Conservation (phyloP, 2,888 invertebrate genomes). For the Apodemia duryi region DNA sequence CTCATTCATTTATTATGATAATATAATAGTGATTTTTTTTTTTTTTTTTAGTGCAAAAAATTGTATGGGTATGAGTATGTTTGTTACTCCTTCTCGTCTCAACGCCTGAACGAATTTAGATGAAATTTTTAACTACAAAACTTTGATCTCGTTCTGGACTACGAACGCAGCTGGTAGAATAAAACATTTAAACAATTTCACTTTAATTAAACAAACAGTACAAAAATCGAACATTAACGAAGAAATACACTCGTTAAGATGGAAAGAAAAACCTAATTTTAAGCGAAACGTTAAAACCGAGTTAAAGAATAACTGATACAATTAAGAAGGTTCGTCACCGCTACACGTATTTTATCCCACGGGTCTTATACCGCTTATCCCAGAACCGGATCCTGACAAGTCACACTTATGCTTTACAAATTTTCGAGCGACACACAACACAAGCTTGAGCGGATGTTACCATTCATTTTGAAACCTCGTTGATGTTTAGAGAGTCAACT, state of each 20-base stretch:
- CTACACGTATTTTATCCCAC: conserved; percentile 30
- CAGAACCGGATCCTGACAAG: conserved; percentile 31
- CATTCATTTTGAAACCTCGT: background rate
- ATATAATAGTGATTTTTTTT: no score
- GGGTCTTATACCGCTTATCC: conserved; percentile 23
- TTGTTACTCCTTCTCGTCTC: no score
- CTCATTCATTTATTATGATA: no score
- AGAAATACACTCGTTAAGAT: background rate
- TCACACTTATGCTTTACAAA: conserved; percentile 31
- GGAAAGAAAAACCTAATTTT: conserved; percentile 8
- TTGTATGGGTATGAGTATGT: no score
- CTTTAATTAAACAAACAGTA: background rate
- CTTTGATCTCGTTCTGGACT: no score
- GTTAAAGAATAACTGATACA: conserved; percentile 25
- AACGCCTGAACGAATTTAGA: no score
- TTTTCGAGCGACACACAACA: conserved; percentile 17
- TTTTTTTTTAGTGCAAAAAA: no score
- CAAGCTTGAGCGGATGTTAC: conserved; percentile 17
- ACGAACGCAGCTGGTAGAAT: no score
- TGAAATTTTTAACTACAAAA: no score
- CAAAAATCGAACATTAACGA: background rate
- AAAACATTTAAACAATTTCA: background rate
- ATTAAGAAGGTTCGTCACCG: conserved; percentile 25
- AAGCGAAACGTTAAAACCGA: conserved; percentile 16
- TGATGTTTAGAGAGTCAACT: no score